Conservation (phyloP, 23 tunicate genomes). For the Phallusia fumigata region DNA sequence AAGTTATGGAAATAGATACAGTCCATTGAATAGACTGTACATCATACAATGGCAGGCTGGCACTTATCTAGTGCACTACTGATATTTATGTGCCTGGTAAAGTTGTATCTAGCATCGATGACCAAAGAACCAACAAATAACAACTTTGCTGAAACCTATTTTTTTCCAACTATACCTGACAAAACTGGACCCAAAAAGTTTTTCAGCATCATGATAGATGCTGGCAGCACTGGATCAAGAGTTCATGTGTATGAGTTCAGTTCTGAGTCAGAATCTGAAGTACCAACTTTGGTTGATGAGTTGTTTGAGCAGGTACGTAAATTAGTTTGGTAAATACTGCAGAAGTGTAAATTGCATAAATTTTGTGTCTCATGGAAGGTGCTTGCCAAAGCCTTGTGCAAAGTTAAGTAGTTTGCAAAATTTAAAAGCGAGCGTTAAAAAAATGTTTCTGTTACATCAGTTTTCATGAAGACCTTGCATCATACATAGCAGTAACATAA, state of each 20-base stretch:
- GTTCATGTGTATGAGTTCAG: conserved; percentile 70
- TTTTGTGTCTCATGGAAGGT: no score
- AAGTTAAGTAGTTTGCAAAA: no score
- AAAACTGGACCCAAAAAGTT: background rate
- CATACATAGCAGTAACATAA: no score
- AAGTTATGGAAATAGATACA: background rate
- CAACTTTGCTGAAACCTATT: background rate
- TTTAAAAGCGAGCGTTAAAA: no score
- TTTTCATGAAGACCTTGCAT: no score
- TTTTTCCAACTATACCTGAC: conserved; percentile 8
- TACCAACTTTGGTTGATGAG: conserved; percentile 42
- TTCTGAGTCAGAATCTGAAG: conserved; percentile 5
- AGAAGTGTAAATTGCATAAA: no score
- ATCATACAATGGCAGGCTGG: conserved; percentile 20
- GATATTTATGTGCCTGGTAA: background rate
- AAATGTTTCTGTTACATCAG: no score
- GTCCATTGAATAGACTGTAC: background rate
- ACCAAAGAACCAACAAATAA: background rate
- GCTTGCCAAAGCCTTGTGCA: no score
- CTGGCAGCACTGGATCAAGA: conserved; percentile 86
- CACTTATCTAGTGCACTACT: background rate
- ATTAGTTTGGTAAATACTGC: background rate
- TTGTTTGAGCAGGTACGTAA: conserved; percentile 58
- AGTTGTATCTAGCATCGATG: background rate
- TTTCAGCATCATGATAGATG: conserved; percentile 76